Percentiles rank a stretch among this genome's conserved stretches.
These are phyloP conservation scores for Diploptera punctata DNA, from an alignment of 2,888 invertebrate species.

Conservation along the genomic window DNA sequence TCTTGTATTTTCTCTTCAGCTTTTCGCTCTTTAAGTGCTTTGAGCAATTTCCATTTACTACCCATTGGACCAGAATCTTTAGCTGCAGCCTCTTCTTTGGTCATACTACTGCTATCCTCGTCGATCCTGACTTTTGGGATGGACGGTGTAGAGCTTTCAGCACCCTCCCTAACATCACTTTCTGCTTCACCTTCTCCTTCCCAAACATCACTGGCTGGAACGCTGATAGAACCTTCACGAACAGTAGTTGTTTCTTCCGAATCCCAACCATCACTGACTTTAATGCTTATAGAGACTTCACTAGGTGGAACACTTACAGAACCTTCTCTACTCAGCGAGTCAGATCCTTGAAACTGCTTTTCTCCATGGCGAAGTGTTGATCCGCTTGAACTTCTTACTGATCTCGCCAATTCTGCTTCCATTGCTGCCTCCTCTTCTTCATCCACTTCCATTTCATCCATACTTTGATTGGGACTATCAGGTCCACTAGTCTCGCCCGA, in stretches of 20 bases:
- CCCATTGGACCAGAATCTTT: slow-evolving; percentile 64
- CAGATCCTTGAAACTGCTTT: slow-evolving; percentile 52
- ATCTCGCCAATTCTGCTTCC: slow-evolving; percentile 47
- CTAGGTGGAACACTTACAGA: slow-evolving; percentile 56
- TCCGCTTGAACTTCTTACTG: slow-evolving; percentile 56
- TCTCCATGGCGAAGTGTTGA: slow-evolving; percentile 52
- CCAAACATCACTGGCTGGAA: slow-evolving; percentile 40
- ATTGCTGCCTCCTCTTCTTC: slow-evolving; percentile 43
- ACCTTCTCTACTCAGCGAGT: slow-evolving; percentile 54
- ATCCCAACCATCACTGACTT: slow-evolving; percentile 52
- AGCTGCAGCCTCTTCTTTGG: slow-evolving; percentile 53
- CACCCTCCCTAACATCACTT: slow-evolving; percentile 49
- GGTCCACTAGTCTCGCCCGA: slow-evolving; percentile 91
- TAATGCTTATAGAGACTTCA: slow-evolving; percentile 54
- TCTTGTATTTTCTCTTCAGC: slow-evolving; percentile 84
- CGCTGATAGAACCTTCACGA: slow-evolving; percentile 50
- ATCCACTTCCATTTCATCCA: slow-evolving; percentile 75
- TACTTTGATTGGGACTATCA: slow-evolving; percentile 80
- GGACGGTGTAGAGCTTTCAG: slow-evolving; percentile 46
- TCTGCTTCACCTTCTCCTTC: slow-evolving; percentile 43
- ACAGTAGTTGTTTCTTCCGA: slow-evolving; percentile 53
- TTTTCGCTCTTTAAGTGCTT: slow-evolving; percentile 88
- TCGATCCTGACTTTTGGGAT: slow-evolving; percentile 62
- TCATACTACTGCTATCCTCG: slow-evolving; percentile 42
- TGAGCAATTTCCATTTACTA: slow-evolving; percentile 90